Evolutionary conservation across 1,140 invertebrate genomes (phyloP).

Genomic region (Psix sp.): DNA sequence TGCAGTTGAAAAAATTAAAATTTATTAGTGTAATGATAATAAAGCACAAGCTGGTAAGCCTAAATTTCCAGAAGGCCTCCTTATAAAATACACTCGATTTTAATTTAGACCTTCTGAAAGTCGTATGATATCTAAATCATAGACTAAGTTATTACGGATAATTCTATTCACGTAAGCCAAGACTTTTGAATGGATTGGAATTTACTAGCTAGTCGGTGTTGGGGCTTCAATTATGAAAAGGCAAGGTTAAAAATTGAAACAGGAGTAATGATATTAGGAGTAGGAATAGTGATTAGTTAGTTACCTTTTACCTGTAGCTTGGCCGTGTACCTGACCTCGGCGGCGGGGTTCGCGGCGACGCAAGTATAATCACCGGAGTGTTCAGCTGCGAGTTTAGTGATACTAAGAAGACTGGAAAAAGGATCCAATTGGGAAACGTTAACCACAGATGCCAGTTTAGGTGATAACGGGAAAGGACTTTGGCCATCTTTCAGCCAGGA

Average conservation of each 20-base stretch:
- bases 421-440: slow-evolving; percentile 85
- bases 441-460: slow-evolving; percentile 79
- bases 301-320: slow-evolving; percentile 90
- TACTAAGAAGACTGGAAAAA: slow-evolving; percentile 86
- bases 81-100: no score
- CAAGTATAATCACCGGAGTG: slow-evolving; percentile 90
- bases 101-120: no score
- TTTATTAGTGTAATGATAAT: no score
- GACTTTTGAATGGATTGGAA: slow-evolving; percentile 25
- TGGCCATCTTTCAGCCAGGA: slow-evolving; percentile 88
- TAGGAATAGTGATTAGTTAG: slow-evolving; percentile 75
- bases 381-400: slow-evolving; percentile 84
- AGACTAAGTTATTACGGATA: no score
- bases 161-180: no score
- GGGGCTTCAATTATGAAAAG: slow-evolving; percentile 18
- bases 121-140: no score
- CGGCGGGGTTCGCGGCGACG: slow-evolving; percentile 86
- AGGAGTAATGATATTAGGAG: slow-evolving; percentile 60
- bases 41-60: no score
- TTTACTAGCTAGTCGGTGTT: slow-evolving; percentile 13
- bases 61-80: no score
- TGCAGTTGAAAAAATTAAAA: no score
- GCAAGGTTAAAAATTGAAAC: slow-evolving; percentile 39
- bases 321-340: slow-evolving; percentile 87
- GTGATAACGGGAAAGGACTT: slow-evolving; percentile 78